A percentile compares a stretch with the other conserved stretches of the same genome.
Conservation (phyloP, 2,888 invertebrate species). For the Tyria jacobaeae region DNA sequence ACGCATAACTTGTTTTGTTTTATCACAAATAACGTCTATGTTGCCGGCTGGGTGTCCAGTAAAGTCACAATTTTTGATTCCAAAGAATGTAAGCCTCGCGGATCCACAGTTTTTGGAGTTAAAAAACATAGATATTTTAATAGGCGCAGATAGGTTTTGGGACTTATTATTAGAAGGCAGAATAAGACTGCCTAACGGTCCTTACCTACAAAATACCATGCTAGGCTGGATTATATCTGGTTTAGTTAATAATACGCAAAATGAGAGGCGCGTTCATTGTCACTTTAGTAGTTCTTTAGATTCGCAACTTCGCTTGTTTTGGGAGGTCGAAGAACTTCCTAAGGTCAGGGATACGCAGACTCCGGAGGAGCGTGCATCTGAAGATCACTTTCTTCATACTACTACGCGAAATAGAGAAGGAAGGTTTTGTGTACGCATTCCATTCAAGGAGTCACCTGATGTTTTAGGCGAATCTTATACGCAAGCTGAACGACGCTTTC, state of each 20-base stretch:
- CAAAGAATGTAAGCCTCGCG: too few relatives aligned
- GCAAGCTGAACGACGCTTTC: too few relatives aligned
- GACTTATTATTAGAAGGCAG: constrained; percentile 5
- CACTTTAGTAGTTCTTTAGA: constrained; percentile 1
- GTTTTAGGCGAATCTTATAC: too few relatives aligned
- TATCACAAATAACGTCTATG: constrained; percentile 15
- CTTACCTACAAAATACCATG: constrained; percentile 7
- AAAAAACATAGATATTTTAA: constrained; percentile 6
- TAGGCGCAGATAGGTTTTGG: constrained; percentile 5
- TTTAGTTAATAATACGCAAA: constrained; percentile 4
- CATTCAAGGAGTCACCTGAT: too few relatives aligned
- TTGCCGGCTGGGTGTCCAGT: too few relatives aligned
- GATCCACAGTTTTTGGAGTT: constrained; percentile 10
- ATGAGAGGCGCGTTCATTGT: constrained; percentile 1
- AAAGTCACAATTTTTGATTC: too few relatives aligned
- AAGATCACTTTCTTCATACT: too few relatives aligned
- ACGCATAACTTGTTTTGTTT: constrained; percentile 14
- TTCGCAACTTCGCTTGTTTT: background rate
- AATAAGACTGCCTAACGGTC: constrained; percentile 9
- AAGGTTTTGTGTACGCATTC: too few relatives aligned
- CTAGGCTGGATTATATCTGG: constrained; percentile 11
- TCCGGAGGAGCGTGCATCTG: too few relatives aligned
- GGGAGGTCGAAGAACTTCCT: constrained; percentile 15
- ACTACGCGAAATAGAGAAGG: too few relatives aligned
- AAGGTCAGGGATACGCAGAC: background rate